A percentile compares a stretch with the other conserved stretches of the same genome.
phyloP scores from a whole-genome alignment of 1,140 invertebrate species.

The Drosophila parvula region DNA sequence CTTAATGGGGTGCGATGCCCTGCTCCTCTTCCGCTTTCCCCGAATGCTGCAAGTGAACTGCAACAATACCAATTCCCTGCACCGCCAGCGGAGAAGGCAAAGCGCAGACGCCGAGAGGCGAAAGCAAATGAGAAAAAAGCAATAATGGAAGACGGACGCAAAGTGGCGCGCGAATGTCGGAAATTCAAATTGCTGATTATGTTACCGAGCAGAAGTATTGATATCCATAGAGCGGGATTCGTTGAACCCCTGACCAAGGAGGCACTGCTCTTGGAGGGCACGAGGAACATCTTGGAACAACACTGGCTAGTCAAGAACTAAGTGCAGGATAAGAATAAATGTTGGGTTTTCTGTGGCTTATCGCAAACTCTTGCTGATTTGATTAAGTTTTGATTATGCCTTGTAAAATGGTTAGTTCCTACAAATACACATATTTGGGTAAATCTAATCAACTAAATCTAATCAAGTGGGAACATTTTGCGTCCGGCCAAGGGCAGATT shows the following conservation, averaged over 20 bases:
- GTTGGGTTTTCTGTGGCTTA: conserved; percentile 6
- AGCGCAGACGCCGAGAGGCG: conserved; percentile 26
- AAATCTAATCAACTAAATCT: conserved; percentile 2
- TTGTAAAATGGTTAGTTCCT: conserved; percentile 8
- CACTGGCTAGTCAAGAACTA: conserved; percentile 15
- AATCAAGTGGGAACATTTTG: not conserved
- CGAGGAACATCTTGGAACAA: conserved; percentile 17
- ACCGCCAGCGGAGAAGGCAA: not conserved
- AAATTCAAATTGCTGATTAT: conserved; percentile 19
- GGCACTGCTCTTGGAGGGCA: not conserved
- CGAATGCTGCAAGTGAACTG: conserved; percentile 38
- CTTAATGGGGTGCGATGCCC: conserved; percentile 6
- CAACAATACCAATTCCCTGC: conserved; percentile 16
- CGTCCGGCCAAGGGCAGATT: not conserved
- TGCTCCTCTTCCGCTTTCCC: conserved; percentile 24
- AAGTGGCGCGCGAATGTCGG: conserved; percentile 5
- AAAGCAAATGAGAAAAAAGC: conserved; percentile 10
- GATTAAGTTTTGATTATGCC: conserved; percentile 26
- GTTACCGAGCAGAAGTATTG: conserved; percentile 31
- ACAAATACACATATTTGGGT: not conserved
- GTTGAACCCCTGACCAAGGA: not conserved
- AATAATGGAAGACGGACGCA: conserved; percentile 2
- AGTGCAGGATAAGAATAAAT: not conserved
- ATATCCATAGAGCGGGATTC: not conserved
- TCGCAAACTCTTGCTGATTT: conserved; percentile 29